Evolutionary conservation across 2,888 invertebrate species (phyloP).

Genomic region (Mechanitis messenoides): DNA sequence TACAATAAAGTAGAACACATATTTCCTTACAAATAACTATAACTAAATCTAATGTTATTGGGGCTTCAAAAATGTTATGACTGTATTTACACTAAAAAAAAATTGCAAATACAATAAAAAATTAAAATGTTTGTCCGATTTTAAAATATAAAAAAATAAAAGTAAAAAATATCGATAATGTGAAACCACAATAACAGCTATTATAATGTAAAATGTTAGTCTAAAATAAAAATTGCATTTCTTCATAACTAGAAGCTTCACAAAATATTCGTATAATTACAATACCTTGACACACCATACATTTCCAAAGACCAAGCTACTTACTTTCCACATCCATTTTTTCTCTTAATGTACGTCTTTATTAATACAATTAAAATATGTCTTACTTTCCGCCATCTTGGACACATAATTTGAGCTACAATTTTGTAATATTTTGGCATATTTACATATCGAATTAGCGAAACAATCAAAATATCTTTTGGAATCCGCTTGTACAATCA

Average conservation of each 20-base stretch:
- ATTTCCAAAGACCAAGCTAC: background rate
- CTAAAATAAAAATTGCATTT: slow-evolving; percentile 25
- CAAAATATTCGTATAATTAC: slow-evolving; percentile 26
- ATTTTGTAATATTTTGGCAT: slow-evolving; percentile 34
- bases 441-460: slow-evolving; percentile 4
- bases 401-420: slow-evolving; percentile 70
- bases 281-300: slow-evolving; percentile 24
- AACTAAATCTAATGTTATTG: slow-evolving; percentile 24
- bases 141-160: too few species aligned
- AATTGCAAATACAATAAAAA: too few species aligned
- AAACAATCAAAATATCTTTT: too few species aligned
- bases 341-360: slow-evolving; percentile 59
- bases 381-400: slow-evolving; percentile 53
- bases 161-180: background rate
- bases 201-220: slow-evolving; percentile 22
- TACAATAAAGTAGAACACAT: slow-evolving; percentile 25
- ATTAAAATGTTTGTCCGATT: too few species aligned
- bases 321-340: slow-evolving; percentile 8
- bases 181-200: slow-evolving; percentile 20
- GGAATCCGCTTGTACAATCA: too few species aligned
- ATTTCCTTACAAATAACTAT: slow-evolving; percentile 15
- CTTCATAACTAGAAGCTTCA: slow-evolving; percentile 25
- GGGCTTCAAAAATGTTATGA: slow-evolving; percentile 25
- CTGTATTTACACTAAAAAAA: slow-evolving; percentile 18
- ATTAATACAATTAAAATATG: slow-evolving; percentile 43